A percentile compares a stretch with the other conserved stretches of the same genome.
These are phyloP conservation scores for Luperina nickerlii DNA, from an alignment of 2,888 invertebrate species.

Conservation along the genomic window DNA sequence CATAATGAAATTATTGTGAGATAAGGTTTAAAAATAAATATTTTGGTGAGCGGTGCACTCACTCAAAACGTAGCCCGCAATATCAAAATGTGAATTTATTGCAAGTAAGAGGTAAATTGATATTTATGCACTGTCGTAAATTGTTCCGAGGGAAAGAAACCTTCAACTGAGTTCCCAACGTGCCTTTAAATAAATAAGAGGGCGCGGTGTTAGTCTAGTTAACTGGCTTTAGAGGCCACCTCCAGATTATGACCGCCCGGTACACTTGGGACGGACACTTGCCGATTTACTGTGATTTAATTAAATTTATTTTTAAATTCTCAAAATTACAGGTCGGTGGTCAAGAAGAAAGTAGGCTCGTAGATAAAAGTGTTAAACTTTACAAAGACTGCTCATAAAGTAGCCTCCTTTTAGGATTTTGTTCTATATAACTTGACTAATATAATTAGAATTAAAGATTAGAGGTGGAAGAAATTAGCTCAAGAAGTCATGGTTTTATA, in stretches of 20 bases:
- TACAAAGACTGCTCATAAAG: neutral
- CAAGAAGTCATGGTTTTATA: too few species aligned
- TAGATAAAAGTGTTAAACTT: conserved; percentile 3
- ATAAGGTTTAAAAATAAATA: conserved; percentile 22
- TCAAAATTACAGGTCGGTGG: conserved; percentile 4
- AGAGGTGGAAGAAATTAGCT: neutral
- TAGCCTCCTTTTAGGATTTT: neutral
- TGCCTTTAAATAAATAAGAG: conserved; percentile 66
- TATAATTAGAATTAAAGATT: too few species aligned
- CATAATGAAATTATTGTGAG: conserved; percentile 2
- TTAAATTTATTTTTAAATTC: conserved; percentile 32
- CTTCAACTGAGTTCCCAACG: conserved; percentile 68
- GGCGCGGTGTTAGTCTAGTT: conserved; percentile 61
- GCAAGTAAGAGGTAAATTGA: conserved; percentile 77
- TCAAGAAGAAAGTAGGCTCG: neutral
- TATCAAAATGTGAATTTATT: conserved; percentile 81
- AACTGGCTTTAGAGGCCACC: conserved; percentile 61
- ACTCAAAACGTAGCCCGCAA: conserved; percentile 39
- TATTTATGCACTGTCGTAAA: conserved; percentile 80
- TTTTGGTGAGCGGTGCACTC: conserved; percentile 60
- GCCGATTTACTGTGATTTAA: conserved; percentile 25
- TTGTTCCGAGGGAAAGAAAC: conserved; percentile 69
- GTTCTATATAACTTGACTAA: neutral
- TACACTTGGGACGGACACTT: conserved; percentile 6
- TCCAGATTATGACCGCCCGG: conserved; percentile 35